Evolutionary conservation across 2,797 vertebrate genomes (phyloP).

Genomic region (Novumbra hubbsi): DNA sequence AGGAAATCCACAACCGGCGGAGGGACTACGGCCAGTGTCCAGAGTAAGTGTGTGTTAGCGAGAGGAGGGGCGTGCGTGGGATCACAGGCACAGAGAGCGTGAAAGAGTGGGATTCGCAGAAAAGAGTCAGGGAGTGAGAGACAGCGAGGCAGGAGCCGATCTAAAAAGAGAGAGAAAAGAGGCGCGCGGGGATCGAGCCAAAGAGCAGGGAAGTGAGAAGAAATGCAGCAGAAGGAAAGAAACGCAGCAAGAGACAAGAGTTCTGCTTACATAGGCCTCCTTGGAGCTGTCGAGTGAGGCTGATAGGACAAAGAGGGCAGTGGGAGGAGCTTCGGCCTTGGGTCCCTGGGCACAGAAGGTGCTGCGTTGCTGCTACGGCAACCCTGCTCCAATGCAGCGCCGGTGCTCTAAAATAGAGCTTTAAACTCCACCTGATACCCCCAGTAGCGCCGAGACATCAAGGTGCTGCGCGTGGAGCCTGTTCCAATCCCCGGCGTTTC

Average conservation of each 20-base stretch:
- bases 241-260: constrained; percentile 5
- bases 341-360: constrained; percentile 89
- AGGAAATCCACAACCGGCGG: too few species aligned
- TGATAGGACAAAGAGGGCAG: constrained; percentile 29
- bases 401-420: not conserved
- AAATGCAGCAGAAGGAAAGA: constrained; percentile 9
- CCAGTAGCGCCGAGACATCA: too few species aligned
- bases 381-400: constrained; percentile 35
- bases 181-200: constrained; percentile 18
- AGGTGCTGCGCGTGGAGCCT: too few species aligned
- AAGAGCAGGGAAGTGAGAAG: constrained; percentile 16
- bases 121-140: constrained; percentile 19
- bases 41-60: too few species aligned
- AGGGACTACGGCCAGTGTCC: too few species aligned
- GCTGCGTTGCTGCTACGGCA: constrained; percentile 55
- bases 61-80: too few species aligned
- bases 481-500: too few species aligned
- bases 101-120: constrained; percentile 9
- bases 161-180: not conserved
- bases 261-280: not conserved
- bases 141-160: not conserved
- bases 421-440: not conserved
- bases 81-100: not conserved
- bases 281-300: constrained; percentile 45
- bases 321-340: constrained; percentile 81